Conservation (phyloP, 2,113 vertebrate species). For the Phylloscopus trochilus region DNA sequence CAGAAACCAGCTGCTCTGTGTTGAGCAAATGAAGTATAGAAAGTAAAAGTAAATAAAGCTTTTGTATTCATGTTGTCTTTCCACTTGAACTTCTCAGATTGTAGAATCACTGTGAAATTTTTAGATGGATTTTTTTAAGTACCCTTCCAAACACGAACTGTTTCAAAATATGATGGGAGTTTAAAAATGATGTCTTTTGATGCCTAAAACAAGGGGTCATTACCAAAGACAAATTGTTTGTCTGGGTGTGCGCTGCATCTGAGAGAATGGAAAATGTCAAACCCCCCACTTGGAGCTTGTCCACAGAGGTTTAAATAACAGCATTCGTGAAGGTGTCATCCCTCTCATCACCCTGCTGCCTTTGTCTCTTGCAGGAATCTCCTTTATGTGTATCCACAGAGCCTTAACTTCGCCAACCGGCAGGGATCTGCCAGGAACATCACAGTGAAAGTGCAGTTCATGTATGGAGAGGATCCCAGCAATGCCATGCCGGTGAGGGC, state of each 20-base stretch:
- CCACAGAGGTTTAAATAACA: not conserved
- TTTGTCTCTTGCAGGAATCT: slow-evolving; percentile 84
- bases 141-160: not conserved
- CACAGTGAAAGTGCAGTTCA: slow-evolving; percentile 98
- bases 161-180: not conserved
- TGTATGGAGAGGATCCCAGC: slow-evolving; percentile 95
- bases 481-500: slow-evolving; percentile 92
- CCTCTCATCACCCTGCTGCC: not conserved
- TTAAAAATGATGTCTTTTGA: not conserved
- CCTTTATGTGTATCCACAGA: slow-evolving; percentile 95
- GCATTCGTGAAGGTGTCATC: not conserved
- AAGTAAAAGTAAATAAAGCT: not conserved
- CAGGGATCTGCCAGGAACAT: slow-evolving; percentile 98
- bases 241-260: not conserved
- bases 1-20: not conserved
- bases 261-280: not conserved
- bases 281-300: not conserved
- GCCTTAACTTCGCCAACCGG: slow-evolving; percentile 97
- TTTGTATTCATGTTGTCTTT: not conserved
- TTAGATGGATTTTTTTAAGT: not conserved
- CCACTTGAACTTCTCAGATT: not conserved
- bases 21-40: not conserved
- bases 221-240: not conserved
- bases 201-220: not conserved
- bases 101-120: not conserved